Evolutionary conservation across 2,797 vertebrate species (phyloP), one percentile per base, ranked within the genome.

Genomic region (Notolepis coatsorum): DNA sequence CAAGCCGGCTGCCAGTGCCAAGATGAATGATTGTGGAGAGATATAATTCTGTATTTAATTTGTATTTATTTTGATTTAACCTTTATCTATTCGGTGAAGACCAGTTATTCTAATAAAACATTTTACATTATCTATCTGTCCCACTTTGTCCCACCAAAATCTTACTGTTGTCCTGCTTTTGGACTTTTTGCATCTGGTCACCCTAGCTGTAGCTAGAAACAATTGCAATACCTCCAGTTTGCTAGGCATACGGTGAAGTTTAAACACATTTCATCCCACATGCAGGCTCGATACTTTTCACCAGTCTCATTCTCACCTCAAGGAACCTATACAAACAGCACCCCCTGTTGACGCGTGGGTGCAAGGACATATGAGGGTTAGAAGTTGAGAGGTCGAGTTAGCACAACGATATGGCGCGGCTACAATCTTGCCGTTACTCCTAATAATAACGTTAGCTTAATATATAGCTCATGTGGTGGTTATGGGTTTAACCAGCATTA

Each of bases 341-440:
- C 80, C 84, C 71, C 85, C 88, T 83, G 56, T 78, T 4, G 79
- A n/a, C 0, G 27, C 0, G 0, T 1, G 21, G 0, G 2, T 31
- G 75, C 1, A 57, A 46, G 0, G 31, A 55, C 75, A 61, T 73
- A 72, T 81, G 69, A 83, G 54, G 65, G 80, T 81, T 53, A 60
- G 48, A 69, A 85, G 85, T 88, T 85, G 72, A 88, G 69, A 79
- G 86, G 73, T 88, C 67, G 63, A 7, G 24, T 54, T 77, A 70
- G 82, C 79, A 10, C 12, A 41, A 20, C 55, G 43, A 35, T 8
- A 33, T 50, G 70, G 51, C 31, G 51, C 31, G 45, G 62, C 53
- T 68, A 56, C n/a, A 53, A 15, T 47, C 68, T 54, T 48, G 46
- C 47, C 39, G 52, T 56, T 35, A 55, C 15, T 10, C 21, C 5